phyloP scores from a whole-genome alignment of 2,888 invertebrate genomes.

The Scaptomyza polygonia region DNA sequence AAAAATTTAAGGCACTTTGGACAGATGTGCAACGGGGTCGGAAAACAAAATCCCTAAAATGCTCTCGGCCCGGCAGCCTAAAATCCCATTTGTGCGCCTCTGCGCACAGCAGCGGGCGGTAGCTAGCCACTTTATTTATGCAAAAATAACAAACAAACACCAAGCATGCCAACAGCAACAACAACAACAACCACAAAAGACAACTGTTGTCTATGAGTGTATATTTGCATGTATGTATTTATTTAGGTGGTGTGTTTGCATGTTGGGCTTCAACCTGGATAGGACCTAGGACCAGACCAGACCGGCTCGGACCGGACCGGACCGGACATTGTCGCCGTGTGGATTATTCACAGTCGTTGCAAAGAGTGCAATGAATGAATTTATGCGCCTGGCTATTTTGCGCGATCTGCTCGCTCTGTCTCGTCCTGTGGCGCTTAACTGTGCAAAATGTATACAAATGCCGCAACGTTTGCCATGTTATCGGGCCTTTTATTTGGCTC shows the following conservation, averaged over 20 bases:
- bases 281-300: slow-evolving; percentile 6
- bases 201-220: slow-evolving; percentile 49
- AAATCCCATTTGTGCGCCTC: slow-evolving; percentile 73
- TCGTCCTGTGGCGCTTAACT: slow-evolving; percentile 53
- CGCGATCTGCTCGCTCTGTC: slow-evolving; percentile 3
- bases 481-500: slow-evolving; percentile 61
- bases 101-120: slow-evolving; percentile 20
- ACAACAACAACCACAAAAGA: slow-evolving; percentile 47
- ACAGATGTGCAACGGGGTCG: slow-evolving; percentile 49
- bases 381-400: slow-evolving; percentile 58
- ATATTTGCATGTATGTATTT: slow-evolving; percentile 10
- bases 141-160: slow-evolving; percentile 77
- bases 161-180: slow-evolving; percentile 33
- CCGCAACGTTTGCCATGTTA: slow-evolving; percentile 66
- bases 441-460: slow-evolving; percentile 73
- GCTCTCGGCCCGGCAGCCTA: slow-evolving; percentile 49
- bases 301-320: slow-evolving; percentile 41
- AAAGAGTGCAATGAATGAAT: slow-evolving; percentile 79
- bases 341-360: slow-evolving; percentile 80
- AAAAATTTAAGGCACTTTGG: slow-evolving; percentile 79
- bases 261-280: slow-evolving; percentile 39
- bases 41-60: slow-evolving; percentile 63
- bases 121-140: slow-evolving; percentile 68
- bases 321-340: slow-evolving; percentile 75
- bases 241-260: slow-evolving; percentile 5